Conservation (phyloP, 2,888 invertebrate genomes). For the Lasioglossum zephyrum region DNA sequence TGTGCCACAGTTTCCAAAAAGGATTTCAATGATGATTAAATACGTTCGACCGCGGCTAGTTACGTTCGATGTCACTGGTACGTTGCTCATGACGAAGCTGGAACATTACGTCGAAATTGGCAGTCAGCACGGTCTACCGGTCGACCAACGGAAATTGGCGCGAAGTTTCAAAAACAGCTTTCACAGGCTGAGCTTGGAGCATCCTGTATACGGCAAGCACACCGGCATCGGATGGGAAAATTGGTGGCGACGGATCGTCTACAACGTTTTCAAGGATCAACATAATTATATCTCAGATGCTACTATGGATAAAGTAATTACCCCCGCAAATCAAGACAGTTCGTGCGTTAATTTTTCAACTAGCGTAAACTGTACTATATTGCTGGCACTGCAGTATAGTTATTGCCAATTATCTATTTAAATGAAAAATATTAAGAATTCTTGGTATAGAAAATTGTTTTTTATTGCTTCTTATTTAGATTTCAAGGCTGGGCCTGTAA, state of each 20-base stretch:
- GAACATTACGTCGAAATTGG: constrained; percentile 90
- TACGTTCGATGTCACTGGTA: constrained; percentile 96
- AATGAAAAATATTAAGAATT: too few relatives aligned
- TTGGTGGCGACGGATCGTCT: constrained; percentile 93
- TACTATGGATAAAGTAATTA: constrained; percentile 77
- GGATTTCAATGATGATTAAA: constrained; percentile 50
- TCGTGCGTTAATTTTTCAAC: background rate
- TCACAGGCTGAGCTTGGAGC: constrained; percentile 87
- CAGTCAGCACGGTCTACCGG: constrained; percentile 88
- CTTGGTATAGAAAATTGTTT: too few relatives aligned
- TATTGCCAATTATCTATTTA: too few relatives aligned
- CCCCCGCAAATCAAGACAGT: background rate
- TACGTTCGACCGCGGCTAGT: constrained; percentile 86
- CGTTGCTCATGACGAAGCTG: constrained; percentile 86
- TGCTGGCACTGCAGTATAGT: too few relatives aligned
- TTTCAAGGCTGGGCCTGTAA: too few relatives aligned
- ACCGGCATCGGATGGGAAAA: constrained; percentile 90
- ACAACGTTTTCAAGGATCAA: constrained; percentile 87
- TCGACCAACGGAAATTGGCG: constrained; percentile 86
- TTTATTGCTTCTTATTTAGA: too few relatives aligned
- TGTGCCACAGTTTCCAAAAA: constrained; percentile 2
- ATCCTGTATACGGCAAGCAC: constrained; percentile 93
- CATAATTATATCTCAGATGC: constrained; percentile 78
- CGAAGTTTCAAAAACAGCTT: constrained; percentile 89
- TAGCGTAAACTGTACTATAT: too few relatives aligned